Base-by-base conservation (phyloP, 92 coral and sea anemone species). In the Porites cylindrica region DNA sequence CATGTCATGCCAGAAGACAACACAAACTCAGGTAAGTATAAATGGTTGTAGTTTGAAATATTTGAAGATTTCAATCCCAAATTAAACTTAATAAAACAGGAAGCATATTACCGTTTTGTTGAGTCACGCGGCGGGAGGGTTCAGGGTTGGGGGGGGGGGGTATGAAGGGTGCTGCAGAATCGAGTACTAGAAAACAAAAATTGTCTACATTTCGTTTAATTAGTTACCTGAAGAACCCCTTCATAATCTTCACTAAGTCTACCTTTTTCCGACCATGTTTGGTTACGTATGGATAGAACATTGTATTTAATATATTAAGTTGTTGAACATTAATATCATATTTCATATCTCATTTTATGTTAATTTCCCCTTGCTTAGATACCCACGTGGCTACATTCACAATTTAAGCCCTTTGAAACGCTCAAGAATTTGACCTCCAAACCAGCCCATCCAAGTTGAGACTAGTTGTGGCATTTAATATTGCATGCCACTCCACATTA, bases 381-480 rank as follows among this genome's bases (percentile, higher is more conserved):
- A 29, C 66, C 29, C 80, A 67, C 62, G 81, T 87, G 86, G 86
- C 81, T 87, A 38, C 81, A 87, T 79, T 72, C 90, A 80, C 8
- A 87, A 77, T 85, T 72, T 79, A 71, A 87, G 90, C 75, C 85
- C 90, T 59, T 43, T 87, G 71, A 87, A 87, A 61, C 90, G 85
- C 72, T 86, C 85, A 16, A 38, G 38, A 71, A 72, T 90, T 90
- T 51, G 19, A 79, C 26, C 78, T 91, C 10, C 91, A 86, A 75
- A 29, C 32, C 32, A 29, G 32, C 32, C 32, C 32, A 29, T 29
- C 32, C 32, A 29, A 29, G 32, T 29, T 84, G 8, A 75, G 75
- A 66, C 69, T 88, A 76, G 88, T 91, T 23, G 91, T 86, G 59
- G 93, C 85, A 14, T 91, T 91, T 72, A 91, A 91, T 69, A 77